Evolutionary conservation across 2,113 vertebrate genomes (phyloP), one percentile per base, ranked within the genome.

Genomic region (Dermatemys mawii): DNA sequence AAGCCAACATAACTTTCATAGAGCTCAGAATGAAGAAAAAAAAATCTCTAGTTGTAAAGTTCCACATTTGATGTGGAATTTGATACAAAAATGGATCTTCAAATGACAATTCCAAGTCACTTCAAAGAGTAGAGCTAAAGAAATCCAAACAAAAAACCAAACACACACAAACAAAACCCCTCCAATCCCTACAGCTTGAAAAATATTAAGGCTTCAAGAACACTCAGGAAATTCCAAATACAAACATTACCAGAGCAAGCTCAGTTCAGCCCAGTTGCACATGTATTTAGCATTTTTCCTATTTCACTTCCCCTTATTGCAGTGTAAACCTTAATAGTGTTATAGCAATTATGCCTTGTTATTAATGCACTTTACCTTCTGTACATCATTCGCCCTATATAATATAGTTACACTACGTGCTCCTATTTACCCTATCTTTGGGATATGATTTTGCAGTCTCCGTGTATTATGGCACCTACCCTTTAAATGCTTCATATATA

Each of bases 201-300:
- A n/a, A 84, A 83, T 83, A 94, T 41, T 24, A 24, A 70, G 87
- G 81, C 87, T 91, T 91, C 44, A 86, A 49, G n/a, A 93, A 75
- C 44, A 91, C 38, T 83, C 55, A 90, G 91, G 84, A 93, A 95
- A 93, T 92, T 90, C 80, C 84, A 90, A 94, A 81, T 24, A 84
- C 38, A 55, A 87, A 8, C 44, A 89, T 76, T 41, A 90, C 32
- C 49, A 75, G 78, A 94, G 51, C 84, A 90, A 90, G 29, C 86
- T 94, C 73, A 73, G 83, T 8, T 5, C 73, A 78, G 73, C 54
- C 86, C 90, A 83, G 32, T 2, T 76, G 24, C 21, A 81, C 78
- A 80, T 76, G 8, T 27, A 92, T 87, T 94, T 90, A 81, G 57
- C 84, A 93, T 95, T 94, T 94, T 92, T 16, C 17, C 88, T 82